Evolutionary conservation across 2,113 vertebrate species (phyloP).

Genomic region (Callipepla squamata): DNA sequence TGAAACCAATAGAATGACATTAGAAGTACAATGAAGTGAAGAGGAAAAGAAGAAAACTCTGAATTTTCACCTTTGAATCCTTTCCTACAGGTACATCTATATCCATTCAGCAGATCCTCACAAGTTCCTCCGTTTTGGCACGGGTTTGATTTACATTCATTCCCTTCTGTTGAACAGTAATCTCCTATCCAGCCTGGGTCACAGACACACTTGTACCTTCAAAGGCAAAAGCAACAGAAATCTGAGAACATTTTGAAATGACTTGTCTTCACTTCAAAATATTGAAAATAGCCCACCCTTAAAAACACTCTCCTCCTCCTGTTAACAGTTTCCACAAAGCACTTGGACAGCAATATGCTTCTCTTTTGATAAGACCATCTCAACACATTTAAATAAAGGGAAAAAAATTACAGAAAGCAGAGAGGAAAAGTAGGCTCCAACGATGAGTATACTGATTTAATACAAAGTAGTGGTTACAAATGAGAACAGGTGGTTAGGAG

Average conservation of each 20-base stretch:
- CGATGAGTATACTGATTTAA: conserved; percentile 49
- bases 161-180: conserved; percentile 87
- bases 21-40: not conserved
- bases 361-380: conserved; percentile 46
- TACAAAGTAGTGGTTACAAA: conserved; percentile 10
- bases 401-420: not conserved
- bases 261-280: not conserved
- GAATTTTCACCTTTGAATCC: conserved; percentile 87
- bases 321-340: not conserved
- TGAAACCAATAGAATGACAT: not conserved
- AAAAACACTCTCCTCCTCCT: not conserved
- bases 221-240: conserved; percentile 12
- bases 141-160: conserved; percentile 88
- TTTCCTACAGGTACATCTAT: conserved; percentile 85
- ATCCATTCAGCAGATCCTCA: conserved; percentile 84
- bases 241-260: not conserved
- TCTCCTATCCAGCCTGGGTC: conserved; percentile 87
- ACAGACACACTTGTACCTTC: conserved; percentile 89
- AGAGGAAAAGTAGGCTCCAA: conserved; percentile 33
- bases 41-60: not conserved
- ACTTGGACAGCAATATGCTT: not conserved
- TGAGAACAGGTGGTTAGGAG: conserved; percentile 41
- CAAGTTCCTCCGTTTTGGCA: conserved; percentile 89
- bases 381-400: conserved; percentile 34
- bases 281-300: not conserved